phyloP scores from a whole-genome alignment of 2,797 vertebrate genomes.

The Diplodus sargus region DNA sequence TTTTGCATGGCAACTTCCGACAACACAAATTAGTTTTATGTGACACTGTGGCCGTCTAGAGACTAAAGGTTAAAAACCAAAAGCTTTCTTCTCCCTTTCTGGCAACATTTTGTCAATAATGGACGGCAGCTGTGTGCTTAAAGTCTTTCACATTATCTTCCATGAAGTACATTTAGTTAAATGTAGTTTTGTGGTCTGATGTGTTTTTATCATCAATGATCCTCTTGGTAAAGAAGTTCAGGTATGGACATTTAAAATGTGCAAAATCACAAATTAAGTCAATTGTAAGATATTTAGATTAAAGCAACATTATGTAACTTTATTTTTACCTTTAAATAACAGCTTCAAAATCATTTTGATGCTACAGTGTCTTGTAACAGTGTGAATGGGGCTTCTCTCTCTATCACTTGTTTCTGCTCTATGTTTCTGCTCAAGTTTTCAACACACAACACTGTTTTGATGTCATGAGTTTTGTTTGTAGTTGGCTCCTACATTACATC shows the following conservation, averaged over 20 bases:
- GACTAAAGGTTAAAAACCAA: conserved; percentile 45
- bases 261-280: neutral
- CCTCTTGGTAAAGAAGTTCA: neutral
- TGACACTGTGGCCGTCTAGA: conserved; percentile 64
- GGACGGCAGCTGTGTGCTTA: conserved; percentile 76
- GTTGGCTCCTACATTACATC: no score
- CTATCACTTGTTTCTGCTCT: no score
- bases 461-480: no score
- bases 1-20: conserved; percentile 80
- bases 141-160: conserved; percentile 38
- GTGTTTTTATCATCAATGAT: neutral
- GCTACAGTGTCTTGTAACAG: no score
- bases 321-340: no score
- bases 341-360: no score
- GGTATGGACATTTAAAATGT: neutral
- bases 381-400: no score
- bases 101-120: conserved; percentile 64
- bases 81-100: conserved; percentile 55
- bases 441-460: no score
- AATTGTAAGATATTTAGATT: neutral
- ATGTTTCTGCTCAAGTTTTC: no score
- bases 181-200: conserved; percentile 5
- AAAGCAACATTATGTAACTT: no score
- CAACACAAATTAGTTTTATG: conserved; percentile 67
- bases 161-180: neutral